phyloP scores from a whole-genome alignment of 2,797 vertebrate genomes.

The Gallinago stenura region DNA sequence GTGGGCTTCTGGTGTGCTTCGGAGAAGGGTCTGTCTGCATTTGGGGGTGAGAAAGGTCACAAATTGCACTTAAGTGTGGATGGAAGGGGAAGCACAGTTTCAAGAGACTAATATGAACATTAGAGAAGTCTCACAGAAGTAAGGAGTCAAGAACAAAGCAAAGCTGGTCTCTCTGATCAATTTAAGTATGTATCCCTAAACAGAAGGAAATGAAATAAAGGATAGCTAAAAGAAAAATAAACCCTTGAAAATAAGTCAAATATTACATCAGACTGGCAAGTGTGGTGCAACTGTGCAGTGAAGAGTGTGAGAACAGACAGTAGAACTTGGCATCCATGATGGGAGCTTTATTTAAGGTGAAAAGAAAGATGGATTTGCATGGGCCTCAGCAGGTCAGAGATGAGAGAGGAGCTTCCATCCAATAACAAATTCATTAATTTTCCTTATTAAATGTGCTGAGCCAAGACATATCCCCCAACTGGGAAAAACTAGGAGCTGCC shows the following conservation, averaged over 20 bases:
- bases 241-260: neutral
- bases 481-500: neutral
- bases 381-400: neutral
- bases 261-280: neutral
- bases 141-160: neutral
- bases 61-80: neutral
- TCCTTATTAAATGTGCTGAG: constrained; percentile 20
- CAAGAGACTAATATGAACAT: neutral
- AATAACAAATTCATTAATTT: neutral
- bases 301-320: neutral
- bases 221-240: neutral
- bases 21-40: neutral
- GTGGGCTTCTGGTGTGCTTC: neutral
- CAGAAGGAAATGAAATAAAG: neutral
- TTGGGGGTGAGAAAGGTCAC: neutral
- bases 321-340: neutral
- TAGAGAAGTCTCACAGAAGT: neutral
- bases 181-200: neutral
- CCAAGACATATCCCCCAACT: neutral
- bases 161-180: neutral
- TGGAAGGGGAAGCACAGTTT: neutral
- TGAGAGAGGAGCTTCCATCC: neutral
- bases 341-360: neutral
- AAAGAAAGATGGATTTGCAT: constrained; percentile 18
- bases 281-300: neutral